Percentiles rank a stretch among this genome's conserved stretches.
Evolutionary conservation across 2,113 vertebrate species (phyloP).

Genomic region (Sminthopsis crassicaudata): DNA sequence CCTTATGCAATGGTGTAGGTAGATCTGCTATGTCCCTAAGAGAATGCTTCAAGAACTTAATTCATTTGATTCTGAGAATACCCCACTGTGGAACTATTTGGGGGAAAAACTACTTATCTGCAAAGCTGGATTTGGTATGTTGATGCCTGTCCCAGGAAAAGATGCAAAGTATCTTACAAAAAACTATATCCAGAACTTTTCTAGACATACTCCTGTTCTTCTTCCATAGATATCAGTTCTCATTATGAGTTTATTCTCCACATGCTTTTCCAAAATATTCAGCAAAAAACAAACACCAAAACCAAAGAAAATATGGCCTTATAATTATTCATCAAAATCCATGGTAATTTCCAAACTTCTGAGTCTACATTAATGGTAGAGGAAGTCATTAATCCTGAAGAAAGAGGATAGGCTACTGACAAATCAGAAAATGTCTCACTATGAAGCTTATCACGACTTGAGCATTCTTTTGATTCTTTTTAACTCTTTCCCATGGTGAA

Average conservation of each 20-base stretch:
- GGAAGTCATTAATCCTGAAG: neutral
- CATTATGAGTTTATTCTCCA: neutral
- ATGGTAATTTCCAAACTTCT: neutral
- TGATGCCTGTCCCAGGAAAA: neutral
- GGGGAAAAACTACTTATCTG: neutral
- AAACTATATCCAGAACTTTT: neutral
- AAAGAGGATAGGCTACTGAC: neutral
- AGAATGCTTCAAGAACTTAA: neutral
- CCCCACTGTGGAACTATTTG: neutral
- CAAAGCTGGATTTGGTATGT: neutral
- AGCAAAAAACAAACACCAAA: neutral
- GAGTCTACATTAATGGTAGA: neutral
- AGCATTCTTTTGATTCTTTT: neutral
- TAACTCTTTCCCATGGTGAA: neutral
- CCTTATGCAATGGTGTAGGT: neutral
- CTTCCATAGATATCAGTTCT: neutral
- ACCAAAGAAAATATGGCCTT: neutral
- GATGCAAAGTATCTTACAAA: neutral
- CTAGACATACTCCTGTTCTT: neutral
- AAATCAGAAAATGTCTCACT: neutral
- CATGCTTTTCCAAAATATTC: neutral
- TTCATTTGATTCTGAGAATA: neutral
- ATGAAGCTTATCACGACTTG: neutral
- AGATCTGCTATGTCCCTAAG: neutral
- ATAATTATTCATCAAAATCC: neutral